Base-by-base conservation (phyloP, 2,888 invertebrate genomes). In the Aquatica leii region DNA sequence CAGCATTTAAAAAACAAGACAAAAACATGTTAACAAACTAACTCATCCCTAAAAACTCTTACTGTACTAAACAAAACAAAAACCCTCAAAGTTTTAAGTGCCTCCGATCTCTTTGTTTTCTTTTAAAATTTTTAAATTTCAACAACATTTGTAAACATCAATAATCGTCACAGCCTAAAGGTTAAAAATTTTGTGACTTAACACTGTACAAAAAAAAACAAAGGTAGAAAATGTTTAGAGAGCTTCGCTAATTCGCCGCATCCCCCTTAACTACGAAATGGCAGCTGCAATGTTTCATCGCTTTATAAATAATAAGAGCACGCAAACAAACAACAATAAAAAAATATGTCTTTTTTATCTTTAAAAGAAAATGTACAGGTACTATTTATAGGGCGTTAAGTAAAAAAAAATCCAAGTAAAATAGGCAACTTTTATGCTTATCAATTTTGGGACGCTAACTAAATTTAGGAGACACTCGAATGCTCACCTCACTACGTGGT, bases 91-190 rank as follows among this genome's bases (percentile, higher is more conserved):
- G 49, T 53, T 43, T 43, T 49, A 57, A 61, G 61, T 61, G 55
- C 51, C 58, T 58, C 55, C 51, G 35, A 62, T 56, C n/a, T n/a
- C n/a, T n/a, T n/a, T n/a, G n/a, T n/a, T n/a, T n/a, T n/a, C n/a
- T 60, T 59, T 24, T 59, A 60, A 60, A 60, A 56, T 60, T 64
- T 46, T 60, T 64, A 60, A 60, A 55, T 72, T 71, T 74, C 73
- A 73, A 73, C 74, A 73, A 75, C 69, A 71, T 69, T 73, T 67
- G 64, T 70, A 62, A 62, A 62, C 58, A 62, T 58, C 59, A 59
- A 59, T 67, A 71, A 70, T 65, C 67, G 75, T 76, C 77, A 77
- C 77, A 77, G 77, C 77, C 77, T 76, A 76, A 77, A 76, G 73
- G 73, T 72, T 69, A 72, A 74, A 72, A 67, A 74, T 62, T 66